Percentiles rank a stretch among this genome's conserved stretches.
These are phyloP conservation scores for Clarias macrocephalus DNA, from an alignment of 2,113 vertebrate genomes.

Conservation along the genomic window DNA sequence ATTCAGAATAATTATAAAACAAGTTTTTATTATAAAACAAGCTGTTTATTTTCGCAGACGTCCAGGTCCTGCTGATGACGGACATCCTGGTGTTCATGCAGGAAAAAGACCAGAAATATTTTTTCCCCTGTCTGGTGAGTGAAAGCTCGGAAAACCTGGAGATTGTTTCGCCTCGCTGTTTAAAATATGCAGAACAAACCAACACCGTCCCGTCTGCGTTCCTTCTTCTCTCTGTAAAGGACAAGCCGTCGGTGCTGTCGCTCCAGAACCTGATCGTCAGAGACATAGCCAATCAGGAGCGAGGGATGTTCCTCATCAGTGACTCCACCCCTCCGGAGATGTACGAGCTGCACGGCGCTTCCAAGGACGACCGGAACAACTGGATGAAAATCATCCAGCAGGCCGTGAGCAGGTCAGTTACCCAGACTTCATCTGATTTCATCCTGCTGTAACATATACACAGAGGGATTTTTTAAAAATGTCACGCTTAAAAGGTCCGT, in stretches of 20 bases:
- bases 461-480: background rate
- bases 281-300: slow-evolving; percentile 95
- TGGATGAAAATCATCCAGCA: slow-evolving; percentile 92
- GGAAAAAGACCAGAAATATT: slow-evolving; percentile 94
- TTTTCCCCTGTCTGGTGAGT: slow-evolving; percentile 86
- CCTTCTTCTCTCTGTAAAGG: slow-evolving; percentile 67
- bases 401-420: slow-evolving; percentile 75
- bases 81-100: slow-evolving; percentile 92
- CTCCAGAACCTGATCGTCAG: slow-evolving; percentile 87
- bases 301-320: slow-evolving; percentile 93
- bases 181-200: background rate
- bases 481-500: too few relatives aligned
- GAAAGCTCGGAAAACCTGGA: background rate
- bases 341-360: slow-evolving; percentile 87
- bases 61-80: slow-evolving; percentile 89
- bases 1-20: too few relatives aligned
- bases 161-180: too few relatives aligned
- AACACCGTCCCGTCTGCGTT: background rate
- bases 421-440: background rate
- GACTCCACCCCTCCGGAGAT: slow-evolving; percentile 83
- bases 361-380: slow-evolving; percentile 81
- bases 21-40: too few relatives aligned
- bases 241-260: slow-evolving; percentile 86
- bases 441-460: background rate
- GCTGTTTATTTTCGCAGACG: slow-evolving; percentile 72